Conservation (phyloP, 1,140 invertebrate genomes). For the Capitella teleta region DNA sequence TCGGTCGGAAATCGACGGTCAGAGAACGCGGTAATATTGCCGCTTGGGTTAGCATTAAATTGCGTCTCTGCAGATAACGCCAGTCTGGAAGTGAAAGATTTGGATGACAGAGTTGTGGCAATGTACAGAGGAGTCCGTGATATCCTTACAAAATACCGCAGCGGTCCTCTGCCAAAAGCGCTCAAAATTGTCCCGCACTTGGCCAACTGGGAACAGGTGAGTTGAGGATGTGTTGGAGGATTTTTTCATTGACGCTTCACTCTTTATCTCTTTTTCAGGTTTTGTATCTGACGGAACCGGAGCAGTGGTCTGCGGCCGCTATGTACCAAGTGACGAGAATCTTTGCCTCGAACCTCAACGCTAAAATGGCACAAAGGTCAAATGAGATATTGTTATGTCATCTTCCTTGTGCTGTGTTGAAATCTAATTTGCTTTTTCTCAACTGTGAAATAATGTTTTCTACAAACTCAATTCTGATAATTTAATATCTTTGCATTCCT, state of each 20-base stretch:
- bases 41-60: too few species aligned
- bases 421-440: not conserved
- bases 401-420: not conserved
- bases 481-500: not conserved
- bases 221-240: too few species aligned
- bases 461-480: too few species aligned
- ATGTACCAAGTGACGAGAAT: constrained; percentile 91
- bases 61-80: constrained; percentile 8
- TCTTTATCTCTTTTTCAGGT: constrained; percentile 48
- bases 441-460: not conserved
- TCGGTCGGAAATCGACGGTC: constrained; percentile 66
- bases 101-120: constrained; percentile 30
- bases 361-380: constrained; percentile 84
- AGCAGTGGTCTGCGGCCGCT: constrained; percentile 69
- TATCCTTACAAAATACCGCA: constrained; percentile 77
- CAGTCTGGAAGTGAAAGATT: constrained; percentile 13
- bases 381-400: not conserved
- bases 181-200: constrained; percentile 93
- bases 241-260: too few species aligned
- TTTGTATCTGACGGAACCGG: constrained; percentile 59
- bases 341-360: constrained; percentile 90
- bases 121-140: constrained; percentile 74
- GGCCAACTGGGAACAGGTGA: constrained; percentile 80
- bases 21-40: too few species aligned
- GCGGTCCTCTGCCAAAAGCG: constrained; percentile 93